Evolutionary conservation across 2,797 vertebrate species (phyloP), one percentile per base, ranked within the genome.

Genomic region (Channa striata): DNA sequence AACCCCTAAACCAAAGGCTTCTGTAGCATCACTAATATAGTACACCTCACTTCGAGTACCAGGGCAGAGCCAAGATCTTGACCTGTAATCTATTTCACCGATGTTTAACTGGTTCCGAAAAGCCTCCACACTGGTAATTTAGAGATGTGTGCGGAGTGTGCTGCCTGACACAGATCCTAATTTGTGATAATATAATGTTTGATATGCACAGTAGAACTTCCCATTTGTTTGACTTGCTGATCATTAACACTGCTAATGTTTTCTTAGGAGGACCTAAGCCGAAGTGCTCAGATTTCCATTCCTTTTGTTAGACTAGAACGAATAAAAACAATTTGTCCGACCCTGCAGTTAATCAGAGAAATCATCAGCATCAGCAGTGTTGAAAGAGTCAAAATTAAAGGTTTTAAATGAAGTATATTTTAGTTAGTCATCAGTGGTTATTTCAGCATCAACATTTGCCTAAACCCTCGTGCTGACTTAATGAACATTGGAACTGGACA

Each of bases 201-300:
- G 50, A 61, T 76, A 68, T 76, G 46, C 61, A 60, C 59, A 56
- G 23, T 71, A 74, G 84, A 80, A 69, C 23, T 12, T 37, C 46
- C 44, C 36, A 69, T 77, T 88, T 83, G 36, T 79, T 69, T 83
- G 69, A 81, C 70, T 64, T 69, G 68, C 43, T 48, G 60, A 65
- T 49, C 33, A 57, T 74, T 78, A 68, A 62, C 51, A 19, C 20
- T 56, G 74, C 33, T 61, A 74, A 85, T 67, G 65, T 78, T 85
- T 74, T 49, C 68, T 59, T n/a, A 83, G 44, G 48, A 65, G 78
- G 63, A n/a, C 52, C 46, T 75, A 37, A 51, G 49, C 54, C 5
- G 17, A 72, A 51, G 62, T 39, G 43, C 48, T 70, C 30, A 64
- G 49, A 84, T 78, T 68, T 81, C 74, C 25, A 4, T 30, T 80